Evolutionary conservation across 1,140 invertebrate genomes (phyloP), one percentile per base, ranked within the genome.

Genomic region (Psix sp.): DNA sequence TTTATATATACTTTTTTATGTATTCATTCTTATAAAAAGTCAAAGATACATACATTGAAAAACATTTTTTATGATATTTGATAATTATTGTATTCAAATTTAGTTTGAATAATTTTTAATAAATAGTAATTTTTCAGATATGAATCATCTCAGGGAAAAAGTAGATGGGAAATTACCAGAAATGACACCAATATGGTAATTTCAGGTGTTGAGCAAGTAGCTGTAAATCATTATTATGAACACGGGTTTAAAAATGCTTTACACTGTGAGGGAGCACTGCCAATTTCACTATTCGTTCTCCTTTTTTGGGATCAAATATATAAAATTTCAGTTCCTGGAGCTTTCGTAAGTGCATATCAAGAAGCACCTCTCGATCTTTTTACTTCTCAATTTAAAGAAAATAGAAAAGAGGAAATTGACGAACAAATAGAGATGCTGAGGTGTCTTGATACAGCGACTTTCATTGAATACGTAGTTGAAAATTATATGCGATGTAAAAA

Each of bases 251-350:
- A 18, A 2, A 38, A 77, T 1, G 89, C 91, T 24, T 76, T 91
- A 3, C 94, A 95, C 81, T 92, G 91, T 65, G 94, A 95, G 82
- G 92, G 92, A 3, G 83, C 88, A 1, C 89, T 93, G 2, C 88
- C 93, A 2, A 84, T 86, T 24, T 89, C 89, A 1, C 78, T 95
- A 43, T 93, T 93, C 81, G 85, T 83, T n/a, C 76, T 93, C 0
- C 82, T 93, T 1, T 94, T 94, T 81, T 95, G 93, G 93, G 91
- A 95, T 45, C 90, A 93, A 7, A 88, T 95, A 24, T 95, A 93
- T 79, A 79, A 85, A 48, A 74, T 85, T 15, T 81, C 85, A 1
- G 80, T 92, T 31, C 86, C 91, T 6, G 93, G 94, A 77, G 86
- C 90, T 3, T 95, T 94, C 80, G 82, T 92, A 4, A 89, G 88